These are phyloP conservation scores for Carterocephalus palaemon DNA, from an alignment of 2,888 invertebrate species.

Conservation along the genomic window DNA sequence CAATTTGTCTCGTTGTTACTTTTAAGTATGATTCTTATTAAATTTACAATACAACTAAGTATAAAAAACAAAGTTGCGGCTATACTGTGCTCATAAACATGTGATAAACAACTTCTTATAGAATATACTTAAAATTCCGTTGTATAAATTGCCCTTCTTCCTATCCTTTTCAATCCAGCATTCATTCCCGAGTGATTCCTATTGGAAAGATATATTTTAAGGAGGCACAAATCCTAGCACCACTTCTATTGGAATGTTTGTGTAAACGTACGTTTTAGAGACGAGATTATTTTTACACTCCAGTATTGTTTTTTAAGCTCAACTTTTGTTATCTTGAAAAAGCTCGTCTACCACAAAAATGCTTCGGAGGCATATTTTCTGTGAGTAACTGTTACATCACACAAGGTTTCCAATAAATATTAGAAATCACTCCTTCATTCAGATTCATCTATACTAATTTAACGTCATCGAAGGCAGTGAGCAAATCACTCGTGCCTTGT, in stretches of 20 bases:
- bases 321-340: constrained; percentile 9
- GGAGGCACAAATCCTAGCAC: constrained; percentile 32
- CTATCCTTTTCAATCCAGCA: constrained; percentile 51
- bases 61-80: constrained; percentile 8
- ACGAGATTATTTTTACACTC: constrained; percentile 11
- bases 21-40: constrained; percentile 1
- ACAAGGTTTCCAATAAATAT: constrained; percentile 28
- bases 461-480: constrained; percentile 67
- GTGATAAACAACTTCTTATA: constrained; percentile 34
- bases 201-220: constrained; percentile 38
- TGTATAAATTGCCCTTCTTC: constrained; percentile 39
- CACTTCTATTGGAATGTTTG: constrained; percentile 45
- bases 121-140: constrained; percentile 53
- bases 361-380: constrained; percentile 29
- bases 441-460: constrained; percentile 49
- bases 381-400: no score
- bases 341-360: constrained; percentile 28
- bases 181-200: constrained; percentile 60
- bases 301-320: no score
- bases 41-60: constrained; percentile 2
- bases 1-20: not conserved
- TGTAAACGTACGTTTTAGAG: constrained; percentile 38
- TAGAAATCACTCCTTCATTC: constrained; percentile 31
- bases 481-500: constrained; percentile 57
- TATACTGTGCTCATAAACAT: constrained; percentile 26